phyloP scores from a whole-genome alignment of 2,888 invertebrate species.

The Caenorhabditis becei region DNA sequence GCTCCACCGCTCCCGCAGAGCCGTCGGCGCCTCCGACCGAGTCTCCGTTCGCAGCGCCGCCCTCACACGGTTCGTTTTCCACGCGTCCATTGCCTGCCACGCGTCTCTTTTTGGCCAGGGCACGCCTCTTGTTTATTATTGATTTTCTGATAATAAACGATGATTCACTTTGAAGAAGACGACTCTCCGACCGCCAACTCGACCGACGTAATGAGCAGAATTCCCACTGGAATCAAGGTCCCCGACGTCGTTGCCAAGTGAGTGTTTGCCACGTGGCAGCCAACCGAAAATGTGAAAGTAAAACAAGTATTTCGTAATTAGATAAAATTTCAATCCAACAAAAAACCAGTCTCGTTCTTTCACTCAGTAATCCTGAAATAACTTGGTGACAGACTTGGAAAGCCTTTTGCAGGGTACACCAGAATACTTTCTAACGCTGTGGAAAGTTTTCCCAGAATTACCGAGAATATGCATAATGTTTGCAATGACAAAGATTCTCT shows the following conservation, averaged over 20 bases:
- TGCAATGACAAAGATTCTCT: too few species aligned
- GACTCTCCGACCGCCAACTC: slow-evolving; percentile 11
- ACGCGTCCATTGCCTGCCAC: slow-evolving; percentile 6
- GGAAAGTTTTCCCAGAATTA: too few species aligned
- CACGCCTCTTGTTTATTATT: slow-evolving; percentile 9
- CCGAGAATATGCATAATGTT: too few species aligned
- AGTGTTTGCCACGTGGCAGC: background rate
- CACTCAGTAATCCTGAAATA: too few species aligned
- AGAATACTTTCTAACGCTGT: too few species aligned
- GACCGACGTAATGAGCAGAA: slow-evolving; percentile 58
- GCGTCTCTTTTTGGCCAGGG: background rate
- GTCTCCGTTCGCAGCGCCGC: slow-evolving; percentile 30
- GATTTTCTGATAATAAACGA: slow-evolving; percentile 12
- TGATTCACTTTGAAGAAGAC: slow-evolving; percentile 39
- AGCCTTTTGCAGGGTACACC: too few species aligned
- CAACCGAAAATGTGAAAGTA: background rate
- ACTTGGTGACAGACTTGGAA: too few species aligned
- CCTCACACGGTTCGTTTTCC: slow-evolving; percentile 25
- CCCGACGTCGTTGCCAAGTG: slow-evolving; percentile 46
- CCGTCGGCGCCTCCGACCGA: slow-evolving; percentile 47
- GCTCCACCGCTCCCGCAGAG: slow-evolving; percentile 30
- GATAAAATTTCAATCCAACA: too few species aligned
- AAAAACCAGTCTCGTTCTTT: too few species aligned
- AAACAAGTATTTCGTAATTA: too few species aligned
- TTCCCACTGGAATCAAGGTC: slow-evolving; percentile 52